phyloP scores from a whole-genome alignment of 2,797 vertebrate genomes.

The Streptopelia turtur region DNA sequence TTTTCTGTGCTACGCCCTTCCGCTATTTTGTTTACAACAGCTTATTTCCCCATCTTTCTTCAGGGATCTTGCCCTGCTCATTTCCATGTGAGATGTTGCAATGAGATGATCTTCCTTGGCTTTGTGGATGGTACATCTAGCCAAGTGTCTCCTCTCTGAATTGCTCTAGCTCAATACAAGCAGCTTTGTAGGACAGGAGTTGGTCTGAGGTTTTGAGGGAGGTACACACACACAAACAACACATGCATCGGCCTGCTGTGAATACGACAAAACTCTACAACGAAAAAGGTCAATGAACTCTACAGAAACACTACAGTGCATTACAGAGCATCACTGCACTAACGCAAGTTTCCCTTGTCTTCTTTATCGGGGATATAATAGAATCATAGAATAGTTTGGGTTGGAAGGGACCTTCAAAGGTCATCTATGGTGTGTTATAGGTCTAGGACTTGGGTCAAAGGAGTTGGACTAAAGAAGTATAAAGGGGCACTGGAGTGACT shows the following conservation, averaged over 20 bases:
- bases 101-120: not conserved
- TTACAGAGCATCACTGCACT: not conserved
- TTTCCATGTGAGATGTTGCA: not conserved
- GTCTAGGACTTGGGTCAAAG: not conserved
- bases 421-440: not conserved
- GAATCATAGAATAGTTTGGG: too few relatives aligned
- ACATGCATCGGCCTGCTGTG: not conserved
- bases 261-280: not conserved
- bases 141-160: not conserved
- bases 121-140: not conserved
- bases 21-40: not conserved
- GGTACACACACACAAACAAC: not conserved
- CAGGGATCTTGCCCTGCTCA: not conserved
- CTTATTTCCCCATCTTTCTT: not conserved
- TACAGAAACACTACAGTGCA: not conserved
- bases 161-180: not conserved
- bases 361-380: not conserved
- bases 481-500: not conserved
- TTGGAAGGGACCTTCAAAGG: too few relatives aligned
- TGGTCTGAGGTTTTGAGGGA: not conserved
- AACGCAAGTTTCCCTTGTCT: not conserved
- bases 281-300: not conserved
- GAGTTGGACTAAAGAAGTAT: not conserved
- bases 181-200: not conserved
- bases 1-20: not conserved